Evolutionary conservation across 1,140 invertebrate species (phyloP).

Genomic region (Calycopis cecrops): DNA sequence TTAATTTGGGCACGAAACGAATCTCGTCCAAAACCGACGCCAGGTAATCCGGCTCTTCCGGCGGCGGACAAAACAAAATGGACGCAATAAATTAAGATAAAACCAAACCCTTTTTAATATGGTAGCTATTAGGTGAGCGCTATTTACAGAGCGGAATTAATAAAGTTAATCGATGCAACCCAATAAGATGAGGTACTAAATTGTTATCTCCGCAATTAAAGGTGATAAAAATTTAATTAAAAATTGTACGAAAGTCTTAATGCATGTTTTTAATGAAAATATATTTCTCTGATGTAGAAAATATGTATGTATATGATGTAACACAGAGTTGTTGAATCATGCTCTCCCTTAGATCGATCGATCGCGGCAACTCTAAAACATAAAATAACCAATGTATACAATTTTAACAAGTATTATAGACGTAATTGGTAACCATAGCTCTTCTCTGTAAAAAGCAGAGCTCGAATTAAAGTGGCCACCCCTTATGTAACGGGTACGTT

Average conservation of each 20-base stretch:
- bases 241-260: conserved; percentile 10
- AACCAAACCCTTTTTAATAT: conserved; percentile 31
- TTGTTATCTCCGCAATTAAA: neutral
- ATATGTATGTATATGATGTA: no score
- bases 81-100: conserved; percentile 29
- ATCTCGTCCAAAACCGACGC: neutral
- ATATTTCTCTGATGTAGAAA: no score
- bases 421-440: no score
- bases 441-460: no score
- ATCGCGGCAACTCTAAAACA: no score
- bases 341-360: no score
- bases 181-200: conserved; percentile 24
- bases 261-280: no score
- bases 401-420: no score
- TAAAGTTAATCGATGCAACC: conserved; percentile 33
- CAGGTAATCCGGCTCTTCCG: conserved; percentile 21
- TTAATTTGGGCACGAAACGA: conserved; percentile 6
- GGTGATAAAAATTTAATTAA: conserved; percentile 10
- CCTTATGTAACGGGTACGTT: no score
- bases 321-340: no score
- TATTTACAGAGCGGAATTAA: conserved; percentile 31
- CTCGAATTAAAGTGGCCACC: no score
- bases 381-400: no score
- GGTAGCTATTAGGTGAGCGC: conserved; percentile 27
- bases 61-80: conserved; percentile 29